These are phyloP conservation scores for Uropsilus gracilis DNA, from an alignment of 2,113 vertebrate species.

Conservation along the genomic window DNA sequence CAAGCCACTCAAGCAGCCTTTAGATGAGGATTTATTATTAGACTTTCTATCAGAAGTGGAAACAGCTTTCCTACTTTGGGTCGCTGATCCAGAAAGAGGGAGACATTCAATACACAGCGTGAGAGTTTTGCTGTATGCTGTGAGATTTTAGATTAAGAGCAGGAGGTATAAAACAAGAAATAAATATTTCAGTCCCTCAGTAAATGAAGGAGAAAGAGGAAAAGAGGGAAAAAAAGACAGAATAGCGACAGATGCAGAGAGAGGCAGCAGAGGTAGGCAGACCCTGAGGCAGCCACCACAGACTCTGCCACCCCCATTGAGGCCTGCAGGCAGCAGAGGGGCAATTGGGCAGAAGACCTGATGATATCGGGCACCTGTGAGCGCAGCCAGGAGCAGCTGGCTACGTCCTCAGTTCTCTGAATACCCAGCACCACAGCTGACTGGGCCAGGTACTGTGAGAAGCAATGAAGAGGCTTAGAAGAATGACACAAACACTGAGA, in stretches of 20 bases:
- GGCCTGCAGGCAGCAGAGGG: too few relatives aligned
- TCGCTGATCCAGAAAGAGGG: neutral
- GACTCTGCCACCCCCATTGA: constrained; percentile 14
- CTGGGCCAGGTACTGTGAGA: neutral
- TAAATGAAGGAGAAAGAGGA: neutral
- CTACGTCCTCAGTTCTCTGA: neutral
- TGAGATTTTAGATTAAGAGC: neutral
- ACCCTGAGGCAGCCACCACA: constrained; percentile 40
- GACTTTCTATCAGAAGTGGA: neutral
- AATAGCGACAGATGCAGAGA: neutral
- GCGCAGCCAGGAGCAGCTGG: neutral
- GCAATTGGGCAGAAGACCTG: neutral
- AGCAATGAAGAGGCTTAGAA: constrained; percentile 8
- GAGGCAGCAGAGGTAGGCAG: neutral
- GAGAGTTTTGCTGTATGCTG: neutral
- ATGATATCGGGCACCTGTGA: neutral
- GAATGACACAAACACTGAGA: neutral
- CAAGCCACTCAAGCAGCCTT: neutral
- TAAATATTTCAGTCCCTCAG: neutral
- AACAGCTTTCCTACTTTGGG: neutral
- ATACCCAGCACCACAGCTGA: neutral
- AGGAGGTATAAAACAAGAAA: neutral
- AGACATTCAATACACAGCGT: neutral
- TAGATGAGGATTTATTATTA: constrained; percentile 39
- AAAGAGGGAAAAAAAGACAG: neutral